A percentile compares a stretch with the other conserved stretches of the same genome.
Conservation (phyloP, 2,888 invertebrate species). For the Conomelus anceps region DNA sequence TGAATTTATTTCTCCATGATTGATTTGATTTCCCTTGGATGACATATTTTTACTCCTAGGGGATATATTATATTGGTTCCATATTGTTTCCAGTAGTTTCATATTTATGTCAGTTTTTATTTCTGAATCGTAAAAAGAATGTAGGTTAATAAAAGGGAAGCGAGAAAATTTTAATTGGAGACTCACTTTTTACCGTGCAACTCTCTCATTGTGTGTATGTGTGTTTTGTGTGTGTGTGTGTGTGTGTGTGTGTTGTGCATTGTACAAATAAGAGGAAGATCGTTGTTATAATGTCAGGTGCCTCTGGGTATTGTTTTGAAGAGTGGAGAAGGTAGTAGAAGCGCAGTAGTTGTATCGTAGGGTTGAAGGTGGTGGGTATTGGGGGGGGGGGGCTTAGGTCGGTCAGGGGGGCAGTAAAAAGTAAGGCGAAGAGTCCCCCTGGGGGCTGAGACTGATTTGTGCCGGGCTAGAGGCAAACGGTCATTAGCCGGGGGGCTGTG, state of each 20-base stretch:
- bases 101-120: background rate
- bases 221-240: background rate
- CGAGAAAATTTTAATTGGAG: background rate
- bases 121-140: background rate
- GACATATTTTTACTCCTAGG: too few species aligned
- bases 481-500: slow-evolving; percentile 3
- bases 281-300: background rate
- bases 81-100: too few species aligned
- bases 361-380: background rate
- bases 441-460: slow-evolving; percentile 2
- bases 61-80: too few species aligned
- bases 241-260: background rate
- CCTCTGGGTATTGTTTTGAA: background rate
- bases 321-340: background rate
- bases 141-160: background rate
- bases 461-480: slow-evolving; percentile 1
- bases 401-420: slow-evolving; percentile 5
- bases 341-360: background rate
- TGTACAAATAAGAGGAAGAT: background rate
- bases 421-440: slow-evolving; percentile 3
- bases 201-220: too few species aligned
- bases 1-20: too few species aligned
- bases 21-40: too few species aligned
- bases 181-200: too few species aligned
- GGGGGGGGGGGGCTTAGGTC: too few species aligned